phyloP scores from a whole-genome alignment of 2,888 invertebrate species.

The Thelaira solivaga region DNA sequence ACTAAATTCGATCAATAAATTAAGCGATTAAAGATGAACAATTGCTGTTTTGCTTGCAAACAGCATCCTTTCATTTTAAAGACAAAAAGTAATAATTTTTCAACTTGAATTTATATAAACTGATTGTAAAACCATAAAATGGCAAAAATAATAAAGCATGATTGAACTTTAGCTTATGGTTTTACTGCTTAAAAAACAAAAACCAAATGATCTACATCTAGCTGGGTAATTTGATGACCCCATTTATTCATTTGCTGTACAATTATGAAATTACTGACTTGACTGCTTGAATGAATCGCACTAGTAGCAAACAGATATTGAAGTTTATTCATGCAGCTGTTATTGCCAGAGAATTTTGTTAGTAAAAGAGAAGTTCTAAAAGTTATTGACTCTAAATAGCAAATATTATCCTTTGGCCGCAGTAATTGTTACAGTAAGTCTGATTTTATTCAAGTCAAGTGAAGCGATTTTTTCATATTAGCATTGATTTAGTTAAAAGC shows the following conservation, averaged over 20 bases:
- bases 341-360: slow-evolving; percentile 3
- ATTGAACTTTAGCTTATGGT: slow-evolving; percentile 54
- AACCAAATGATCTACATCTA: slow-evolving; percentile 43
- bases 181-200: background rate
- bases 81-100: background rate
- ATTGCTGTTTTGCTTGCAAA: slow-evolving; percentile 9
- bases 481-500: too few species aligned
- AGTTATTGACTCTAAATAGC: background rate
- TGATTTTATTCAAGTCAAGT: too few species aligned
- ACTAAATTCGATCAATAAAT: slow-evolving; percentile 41
- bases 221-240: slow-evolving; percentile 39
- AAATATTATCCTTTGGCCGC: background rate
- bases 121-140: background rate
- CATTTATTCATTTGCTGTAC: slow-evolving; percentile 36
- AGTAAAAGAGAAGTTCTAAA: too few species aligned
- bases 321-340: background rate
- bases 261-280: slow-evolving; percentile 19
- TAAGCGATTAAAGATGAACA: slow-evolving; percentile 50
- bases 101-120: background rate
- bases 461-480: too few species aligned
- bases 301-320: background rate
- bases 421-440: too few species aligned
- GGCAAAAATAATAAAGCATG: slow-evolving; percentile 25
- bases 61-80: slow-evolving; percentile 20
- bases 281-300: background rate